These are phyloP conservation scores for Ellobius talpinus DNA, from an alignment of 2,113 vertebrate genomes.

Conservation along the genomic window DNA sequence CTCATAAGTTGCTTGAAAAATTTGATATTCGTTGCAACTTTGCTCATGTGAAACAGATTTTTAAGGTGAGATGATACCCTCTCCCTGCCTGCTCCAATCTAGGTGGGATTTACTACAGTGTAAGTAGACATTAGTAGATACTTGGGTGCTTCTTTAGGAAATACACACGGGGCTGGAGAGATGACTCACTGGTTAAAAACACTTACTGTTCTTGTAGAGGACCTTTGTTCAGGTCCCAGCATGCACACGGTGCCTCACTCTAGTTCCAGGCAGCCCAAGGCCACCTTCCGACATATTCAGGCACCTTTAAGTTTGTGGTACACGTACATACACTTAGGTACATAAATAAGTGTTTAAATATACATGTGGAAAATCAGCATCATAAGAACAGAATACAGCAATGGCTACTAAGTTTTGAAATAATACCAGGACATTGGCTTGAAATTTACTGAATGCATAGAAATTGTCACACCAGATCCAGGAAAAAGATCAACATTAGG, in stretches of 20 bases:
- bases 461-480: not conserved
- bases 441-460: not conserved
- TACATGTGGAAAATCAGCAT: not conserved
- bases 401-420: slow-evolving; percentile 47
- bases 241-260: not conserved
- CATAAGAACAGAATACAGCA: not conserved
- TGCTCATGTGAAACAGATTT: slow-evolving; percentile 83
- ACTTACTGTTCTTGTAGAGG: not conserved
- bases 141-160: slow-evolving; percentile 45
- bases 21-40: slow-evolving; percentile 79
- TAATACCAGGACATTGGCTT: slow-evolving; percentile 5
- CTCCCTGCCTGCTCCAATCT: not conserved
- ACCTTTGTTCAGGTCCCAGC: not conserved
- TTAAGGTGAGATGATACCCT: slow-evolving; percentile 84
- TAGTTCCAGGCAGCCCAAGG: not conserved
- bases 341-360: not conserved
- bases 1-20: slow-evolving; percentile 84
- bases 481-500: not conserved
- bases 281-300: not conserved
- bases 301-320: not conserved
- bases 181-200: not conserved
- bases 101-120: not conserved
- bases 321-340: not conserved
- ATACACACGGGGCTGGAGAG: not conserved
- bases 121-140: not conserved